Evolutionary conservation across 2,113 vertebrate genomes (phyloP).

Genomic region (Quiscalus mexicanus): DNA sequence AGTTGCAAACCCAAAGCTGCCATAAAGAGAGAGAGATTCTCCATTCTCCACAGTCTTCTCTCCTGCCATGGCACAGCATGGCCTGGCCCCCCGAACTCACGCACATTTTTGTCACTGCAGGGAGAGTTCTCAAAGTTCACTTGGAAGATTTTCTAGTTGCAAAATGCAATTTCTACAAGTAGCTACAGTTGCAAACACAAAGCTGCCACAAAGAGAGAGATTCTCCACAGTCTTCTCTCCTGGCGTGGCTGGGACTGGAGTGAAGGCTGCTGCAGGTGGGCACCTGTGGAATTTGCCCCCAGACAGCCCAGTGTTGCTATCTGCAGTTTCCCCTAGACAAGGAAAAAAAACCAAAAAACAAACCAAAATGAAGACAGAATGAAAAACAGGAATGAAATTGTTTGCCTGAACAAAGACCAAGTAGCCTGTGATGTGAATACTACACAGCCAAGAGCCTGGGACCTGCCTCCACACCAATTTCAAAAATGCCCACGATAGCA

Average conservation of each 20-base stretch:
- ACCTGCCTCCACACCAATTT: fast-evolving
- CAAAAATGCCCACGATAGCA: fast-evolving
- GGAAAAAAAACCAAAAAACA: too few species aligned
- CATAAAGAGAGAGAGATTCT: fast-evolving
- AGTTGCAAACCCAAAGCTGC: not conserved
- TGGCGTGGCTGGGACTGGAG: fast-evolving
- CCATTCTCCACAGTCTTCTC: fast-evolving
- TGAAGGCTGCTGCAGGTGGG: fast-evolving
- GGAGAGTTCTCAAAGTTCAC: not conserved
- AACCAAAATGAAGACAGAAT: not conserved
- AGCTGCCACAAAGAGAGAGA: not conserved
- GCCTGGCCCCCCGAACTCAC: not conserved
- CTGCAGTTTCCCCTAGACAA: not conserved
- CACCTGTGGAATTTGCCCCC: not conserved
- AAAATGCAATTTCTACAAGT: not conserved
- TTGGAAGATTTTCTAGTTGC: not conserved
- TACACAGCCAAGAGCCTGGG: not conserved
- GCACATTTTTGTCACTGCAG: fast-evolving
- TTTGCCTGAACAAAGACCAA: not conserved
- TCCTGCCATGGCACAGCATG: fast-evolving
- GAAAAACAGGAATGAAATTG: not conserved
- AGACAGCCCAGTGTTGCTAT: fast-evolving
- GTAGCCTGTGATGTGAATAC: not conserved
- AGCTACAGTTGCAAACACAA: not conserved
- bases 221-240: not conserved